phyloP scores from a whole-genome alignment of 2,888 invertebrate species.

The Panzeria rudis region DNA sequence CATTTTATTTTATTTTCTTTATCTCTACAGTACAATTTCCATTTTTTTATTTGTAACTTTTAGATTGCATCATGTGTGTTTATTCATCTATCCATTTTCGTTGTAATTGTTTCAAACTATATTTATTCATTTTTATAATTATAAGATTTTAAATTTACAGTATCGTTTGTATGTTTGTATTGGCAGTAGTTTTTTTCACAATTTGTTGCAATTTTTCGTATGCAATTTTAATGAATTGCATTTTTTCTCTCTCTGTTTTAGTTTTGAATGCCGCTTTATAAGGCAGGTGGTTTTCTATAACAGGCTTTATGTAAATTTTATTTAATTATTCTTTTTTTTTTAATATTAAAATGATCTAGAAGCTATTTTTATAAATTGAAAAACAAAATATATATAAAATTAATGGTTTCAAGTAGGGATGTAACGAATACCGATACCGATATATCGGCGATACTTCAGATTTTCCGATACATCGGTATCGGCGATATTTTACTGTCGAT shows the following conservation, averaged over 20 bases:
- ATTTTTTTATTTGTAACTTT: slow-evolving; percentile 19
- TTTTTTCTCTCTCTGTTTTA: slow-evolving; percentile 19
- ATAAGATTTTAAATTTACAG: slow-evolving; percentile 36
- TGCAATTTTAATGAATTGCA: slow-evolving; percentile 47
- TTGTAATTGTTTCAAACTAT: slow-evolving; percentile 36
- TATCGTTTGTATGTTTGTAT: not conserved
- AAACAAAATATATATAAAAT: slow-evolving; percentile 6
- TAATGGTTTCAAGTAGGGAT: too few relatives aligned
- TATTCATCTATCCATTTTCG: not conserved
- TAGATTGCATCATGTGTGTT: slow-evolving; percentile 47
- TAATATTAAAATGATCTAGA: slow-evolving; percentile 12
- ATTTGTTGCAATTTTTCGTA: slow-evolving; percentile 28
- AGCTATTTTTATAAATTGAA: slow-evolving; percentile 27
- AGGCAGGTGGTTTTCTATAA: slow-evolving; percentile 67
- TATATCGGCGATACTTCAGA: too few relatives aligned
- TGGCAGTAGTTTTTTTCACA: slow-evolving; percentile 8
- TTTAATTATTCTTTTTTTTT: slow-evolving; percentile 37
- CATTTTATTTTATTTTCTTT: not conserved
- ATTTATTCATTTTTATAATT: slow-evolving; percentile 28
- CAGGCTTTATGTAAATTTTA: slow-evolving; percentile 58
- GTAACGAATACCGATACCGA: too few relatives aligned
- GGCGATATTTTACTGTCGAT: too few relatives aligned
- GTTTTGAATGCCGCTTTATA: slow-evolving; percentile 50
- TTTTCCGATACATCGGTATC: too few relatives aligned
- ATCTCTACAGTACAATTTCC: not conserved